phyloP scores from a whole-genome alignment of 2,113 vertebrate genomes.

The Lycaon pictus region DNA sequence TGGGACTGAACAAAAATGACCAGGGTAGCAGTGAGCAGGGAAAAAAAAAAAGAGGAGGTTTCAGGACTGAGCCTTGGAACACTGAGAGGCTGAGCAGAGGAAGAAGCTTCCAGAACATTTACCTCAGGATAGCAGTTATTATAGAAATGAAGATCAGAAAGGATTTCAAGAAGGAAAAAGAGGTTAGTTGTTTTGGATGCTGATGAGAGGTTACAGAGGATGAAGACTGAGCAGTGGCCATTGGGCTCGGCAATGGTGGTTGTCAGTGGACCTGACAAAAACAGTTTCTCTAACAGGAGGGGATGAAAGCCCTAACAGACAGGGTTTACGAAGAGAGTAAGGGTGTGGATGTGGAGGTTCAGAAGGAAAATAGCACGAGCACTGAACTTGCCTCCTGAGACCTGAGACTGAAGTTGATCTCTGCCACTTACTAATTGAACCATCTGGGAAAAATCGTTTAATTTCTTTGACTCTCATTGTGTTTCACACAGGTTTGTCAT shows the following conservation, averaged over 20 bases:
- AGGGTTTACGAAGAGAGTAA: neutral
- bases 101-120: neutral
- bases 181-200: neutral
- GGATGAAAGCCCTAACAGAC: neutral
- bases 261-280: neutral
- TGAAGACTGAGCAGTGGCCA: neutral
- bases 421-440: neutral
- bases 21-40: neutral
- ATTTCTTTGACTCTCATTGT: conserved; percentile 39
- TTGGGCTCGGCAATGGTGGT: neutral
- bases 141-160: neutral
- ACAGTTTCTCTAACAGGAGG: neutral
- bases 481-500: neutral
- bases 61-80: neutral
- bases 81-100: neutral
- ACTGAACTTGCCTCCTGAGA: neutral
- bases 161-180: neutral
- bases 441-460: neutral
- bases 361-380: neutral
- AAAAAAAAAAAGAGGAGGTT: neutral
- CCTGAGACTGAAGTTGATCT: neutral
- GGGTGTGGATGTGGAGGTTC: neutral
- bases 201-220: neutral
- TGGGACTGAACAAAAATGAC: neutral
- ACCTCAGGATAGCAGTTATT: neutral